Evolutionary conservation across 2,113 vertebrate species (phyloP), one percentile per base, ranked within the genome.

Genomic region (Phrynosoma blainvillii): DNA sequence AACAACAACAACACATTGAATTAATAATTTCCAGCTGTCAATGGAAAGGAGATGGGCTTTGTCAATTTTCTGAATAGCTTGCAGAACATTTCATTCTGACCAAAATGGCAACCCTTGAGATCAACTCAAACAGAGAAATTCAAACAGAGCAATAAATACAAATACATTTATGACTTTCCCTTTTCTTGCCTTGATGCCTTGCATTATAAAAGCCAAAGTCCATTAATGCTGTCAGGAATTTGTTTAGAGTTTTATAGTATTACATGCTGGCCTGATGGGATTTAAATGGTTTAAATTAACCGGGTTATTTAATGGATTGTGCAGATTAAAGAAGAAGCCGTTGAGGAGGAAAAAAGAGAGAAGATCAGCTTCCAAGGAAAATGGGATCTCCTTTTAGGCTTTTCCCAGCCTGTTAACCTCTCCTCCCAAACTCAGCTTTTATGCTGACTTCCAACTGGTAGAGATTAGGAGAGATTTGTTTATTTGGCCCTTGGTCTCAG

Each of bases 281-380:
- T 95, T 95, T 93, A 93, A 94, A 92, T 93, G 92, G 93, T 90
- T 95, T 94, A 93, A 95, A 95, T 95, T 95, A 94, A 95, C 94
- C 84, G 92, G 92, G 92, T 92, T 92, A 90, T 95, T 95, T 94
- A 94, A 94, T 94, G 94, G 95, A 92, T 95, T 93, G 93, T 92
- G 92, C 94, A 95, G 94, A 95, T 95, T 95, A 95, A 79, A 92
- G 62, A 87, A 84, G 92, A 93, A 92, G 91, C 93, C 86, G 89
- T 23, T 88, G 80, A 3, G 32, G 88, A 92, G 89, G 91, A 87
- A 86, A 90, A 70, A 89, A 91, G 92, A 89, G 89, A 90, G 91
- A 91, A 79, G 84, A 90, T 92, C 84, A 87, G 89, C 90, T 94
- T 27, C 84, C 13, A 0, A 79, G 71, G 89, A 88, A 90, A 89